Conservation (phyloP, 1,140 invertebrate species). For the Harpegnathos saltator region DNA sequence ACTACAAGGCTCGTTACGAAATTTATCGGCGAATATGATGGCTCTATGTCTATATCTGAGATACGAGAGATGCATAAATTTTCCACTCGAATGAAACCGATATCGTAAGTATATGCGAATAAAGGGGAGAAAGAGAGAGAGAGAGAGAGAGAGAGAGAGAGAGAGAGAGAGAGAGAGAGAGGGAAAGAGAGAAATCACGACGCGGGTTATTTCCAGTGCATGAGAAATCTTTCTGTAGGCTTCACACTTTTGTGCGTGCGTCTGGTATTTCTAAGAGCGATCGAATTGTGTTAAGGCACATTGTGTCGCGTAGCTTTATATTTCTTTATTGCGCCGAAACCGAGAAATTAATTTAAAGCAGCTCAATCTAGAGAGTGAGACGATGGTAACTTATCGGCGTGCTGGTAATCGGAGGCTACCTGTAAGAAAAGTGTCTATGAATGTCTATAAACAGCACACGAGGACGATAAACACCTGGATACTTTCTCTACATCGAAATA, state of each 20-base stretch:
- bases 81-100: not conserved
- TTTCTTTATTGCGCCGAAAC: not conserved
- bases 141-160: too few species aligned
- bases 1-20: not conserved
- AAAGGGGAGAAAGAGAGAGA: not conserved
- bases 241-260: not conserved
- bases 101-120: not conserved
- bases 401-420: constrained; percentile 7
- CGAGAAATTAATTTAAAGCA: not conserved
- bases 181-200: not conserved
- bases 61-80: constrained; percentile 9
- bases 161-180: too few species aligned
- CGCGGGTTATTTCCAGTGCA: not conserved
- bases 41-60: not conserved
- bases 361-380: not conserved
- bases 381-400: not conserved
- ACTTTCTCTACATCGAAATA: constrained; percentile 74
- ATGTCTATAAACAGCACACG: constrained; percentile 19
- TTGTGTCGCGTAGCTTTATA: constrained; percentile 1
- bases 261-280: not conserved
- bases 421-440: constrained; percentile 6
- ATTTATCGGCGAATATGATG: not conserved
- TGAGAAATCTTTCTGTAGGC: constrained; percentile 9
- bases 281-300: constrained; percentile 8
- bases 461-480: constrained; percentile 53